Conservation (phyloP, 1,140 invertebrate species). For the Penaeus chinensis region DNA sequence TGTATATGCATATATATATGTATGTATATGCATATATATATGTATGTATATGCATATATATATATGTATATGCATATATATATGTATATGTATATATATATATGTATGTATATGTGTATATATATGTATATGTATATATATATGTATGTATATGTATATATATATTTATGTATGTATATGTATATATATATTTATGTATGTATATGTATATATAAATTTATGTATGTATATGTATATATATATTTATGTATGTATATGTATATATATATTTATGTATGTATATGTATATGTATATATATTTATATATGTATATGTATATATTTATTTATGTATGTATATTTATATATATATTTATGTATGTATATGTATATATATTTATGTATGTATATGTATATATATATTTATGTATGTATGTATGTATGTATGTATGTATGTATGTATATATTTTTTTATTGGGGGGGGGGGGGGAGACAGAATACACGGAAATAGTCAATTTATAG, state of each 20-base stretch:
- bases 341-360: too few species aligned
- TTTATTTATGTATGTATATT: too few species aligned
- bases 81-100: conserved; percentile 27
- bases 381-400: too few species aligned
- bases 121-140: conserved; percentile 25
- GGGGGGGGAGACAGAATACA: too few species aligned
- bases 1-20: conserved; percentile 15
- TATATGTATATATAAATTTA: background rate
- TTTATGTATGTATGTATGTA: too few species aligned
- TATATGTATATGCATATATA: background rate
- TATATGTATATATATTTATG: too few species aligned
- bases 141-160: background rate
- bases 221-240: background rate
- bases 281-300: conserved; percentile 76
- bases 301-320: too few species aligned
- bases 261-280: conserved; percentile 77
- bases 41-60: conserved; percentile 16
- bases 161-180: too few species aligned
- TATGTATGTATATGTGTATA: conserved; percentile 30
- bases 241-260: background rate
- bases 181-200: too few species aligned
- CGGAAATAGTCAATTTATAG: too few species aligned
- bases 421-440: background rate
- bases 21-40: conserved; percentile 29
- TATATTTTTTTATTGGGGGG: too few species aligned